Evolutionary conservation across 2,888 invertebrate genomes (phyloP).

Genomic region (Leptopterna dolabrata): DNA sequence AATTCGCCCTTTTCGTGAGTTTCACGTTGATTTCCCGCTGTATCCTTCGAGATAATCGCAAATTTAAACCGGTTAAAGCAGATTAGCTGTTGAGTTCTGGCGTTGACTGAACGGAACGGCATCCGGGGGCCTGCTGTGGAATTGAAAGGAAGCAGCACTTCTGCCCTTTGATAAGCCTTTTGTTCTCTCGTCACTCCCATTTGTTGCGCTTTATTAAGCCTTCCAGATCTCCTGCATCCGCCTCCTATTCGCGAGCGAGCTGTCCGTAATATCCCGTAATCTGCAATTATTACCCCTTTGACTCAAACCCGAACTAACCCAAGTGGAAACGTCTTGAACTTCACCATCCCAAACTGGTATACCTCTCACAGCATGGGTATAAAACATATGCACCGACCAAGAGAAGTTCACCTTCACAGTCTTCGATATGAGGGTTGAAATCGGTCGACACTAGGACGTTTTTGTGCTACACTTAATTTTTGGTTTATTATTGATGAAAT

Average conservation of each 20-base stretch:
- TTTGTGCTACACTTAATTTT: too few relatives aligned
- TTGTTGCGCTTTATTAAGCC: conserved; percentile 28
- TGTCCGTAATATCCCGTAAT: background rate
- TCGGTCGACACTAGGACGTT: too few relatives aligned
- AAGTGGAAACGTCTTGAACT: background rate
- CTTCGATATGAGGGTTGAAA: too few relatives aligned
- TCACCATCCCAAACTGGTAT: too few relatives aligned
- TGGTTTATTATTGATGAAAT: too few relatives aligned
- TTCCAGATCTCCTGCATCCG: background rate
- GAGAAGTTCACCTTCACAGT: too few relatives aligned
- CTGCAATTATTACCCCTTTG: background rate
- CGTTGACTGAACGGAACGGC: conserved; percentile 2
- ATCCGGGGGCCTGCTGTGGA: conserved; percentile 12
- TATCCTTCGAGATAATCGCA: background rate
- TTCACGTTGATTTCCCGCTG: background rate
- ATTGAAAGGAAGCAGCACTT: conserved; percentile 46
- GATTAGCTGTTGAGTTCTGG: background rate
- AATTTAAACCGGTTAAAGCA: background rate
- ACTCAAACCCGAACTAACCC: background rate
- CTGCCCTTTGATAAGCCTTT: conserved; percentile 34
- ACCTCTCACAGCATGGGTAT: too few relatives aligned
- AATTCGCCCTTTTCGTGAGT: background rate
- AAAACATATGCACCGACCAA: too few relatives aligned
- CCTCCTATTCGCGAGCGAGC: background rate
- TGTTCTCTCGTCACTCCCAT: conserved; percentile 39